Base-by-base conservation (phyloP, 2,797 vertebrate genomes). In the Coilia nasus region DNA sequence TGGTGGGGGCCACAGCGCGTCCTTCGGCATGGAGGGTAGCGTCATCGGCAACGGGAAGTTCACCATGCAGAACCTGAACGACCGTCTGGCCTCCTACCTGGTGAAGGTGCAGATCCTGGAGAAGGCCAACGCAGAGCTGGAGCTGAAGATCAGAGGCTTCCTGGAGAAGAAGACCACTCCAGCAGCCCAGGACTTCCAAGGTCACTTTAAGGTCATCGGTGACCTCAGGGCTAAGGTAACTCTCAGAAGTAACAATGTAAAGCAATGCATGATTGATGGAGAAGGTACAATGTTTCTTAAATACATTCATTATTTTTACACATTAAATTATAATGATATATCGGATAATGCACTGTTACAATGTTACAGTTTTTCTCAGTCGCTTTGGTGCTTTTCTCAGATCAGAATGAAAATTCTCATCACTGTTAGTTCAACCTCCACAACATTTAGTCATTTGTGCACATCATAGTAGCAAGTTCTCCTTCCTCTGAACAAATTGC, bases 11-110 rank as follows among this genome's bases (percentile, higher is more conserved):
- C 28, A 90, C 0, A 88, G 83, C 0, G 17, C 80, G 0, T 78
- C 84, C 6, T 23, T 82, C 21, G 17, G 83, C 10, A 0, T 88
- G 9, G 86, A 90, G 6, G 71, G 71, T 2, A 7, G 31, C 17
- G 25, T 91, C 60, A 84, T 89, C 0, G n/a, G 57, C 87, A 94
- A 92, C 0, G 91, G 94, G 81, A 95, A 95, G 89, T 91, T 93
- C 89, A 96, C 96, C 89, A 97, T 98, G 97, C 97, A 98, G 92
- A 96, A 97, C 87, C 96, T 98, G 28, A 98, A 98, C 0, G 96
- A 97, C 83, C 97, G 97, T 23, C 91, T 98, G 94, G 96, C 96
- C 0, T 31, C 93, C 23, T 98, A 98, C 92, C 86, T 98, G 93
- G 95, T 96, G 0, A 96, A 96, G 15, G 97, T 98, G 25, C 92